Base-by-base conservation (phyloP, 2,888 invertebrate species). In the Hipparchia sbordonii region DNA sequence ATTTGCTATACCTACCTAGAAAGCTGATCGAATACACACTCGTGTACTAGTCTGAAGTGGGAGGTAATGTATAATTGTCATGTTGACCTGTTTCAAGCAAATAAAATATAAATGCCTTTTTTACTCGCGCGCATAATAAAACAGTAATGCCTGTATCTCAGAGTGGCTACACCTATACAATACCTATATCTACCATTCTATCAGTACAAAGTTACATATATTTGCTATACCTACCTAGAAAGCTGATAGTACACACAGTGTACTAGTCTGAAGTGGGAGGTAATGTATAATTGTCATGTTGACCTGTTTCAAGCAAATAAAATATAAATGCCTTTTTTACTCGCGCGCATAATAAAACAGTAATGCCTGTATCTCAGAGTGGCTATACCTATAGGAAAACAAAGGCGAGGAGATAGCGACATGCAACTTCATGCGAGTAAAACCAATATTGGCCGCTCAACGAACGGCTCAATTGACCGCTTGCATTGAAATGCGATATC, bases 401-500 rank as follows among this genome's bases (percentile, higher is more conserved):
- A 33, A 52, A 65, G 10, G 51, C 33, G 51, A 65, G 65, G 48
- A 6, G 66, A 54, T 54, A 66, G 52, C 51, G 23, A 57, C 57
- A 56, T 57, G 57, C 46, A 46, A 57, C 56, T 57, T 57, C 45
- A 67, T 13, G 67, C 67, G 57, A 46, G 56, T 57, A 67, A 67
- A 67, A 56, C 48, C 52, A 54, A 63, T 61, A 63, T 57, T 23
- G 59, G 69, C 65, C 61, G 39, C 61, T 68, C 51, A 65, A 59
- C 65, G 54, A 65, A 59, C 65, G 54, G 71, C 52, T 67, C 54
- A 67, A 67, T 67, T 67, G 56, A 57, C 67, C 73, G 48, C 67
- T 68, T 52, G 71, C 71, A 46, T 54, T 52, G 67, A 65, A 59
- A 74, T 65, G 52, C 63, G 71, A 68, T 71, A 74, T 54, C 68